Base-by-base conservation (phyloP, 2,113 vertebrate genomes). In the Danionella cerebrum region DNA sequence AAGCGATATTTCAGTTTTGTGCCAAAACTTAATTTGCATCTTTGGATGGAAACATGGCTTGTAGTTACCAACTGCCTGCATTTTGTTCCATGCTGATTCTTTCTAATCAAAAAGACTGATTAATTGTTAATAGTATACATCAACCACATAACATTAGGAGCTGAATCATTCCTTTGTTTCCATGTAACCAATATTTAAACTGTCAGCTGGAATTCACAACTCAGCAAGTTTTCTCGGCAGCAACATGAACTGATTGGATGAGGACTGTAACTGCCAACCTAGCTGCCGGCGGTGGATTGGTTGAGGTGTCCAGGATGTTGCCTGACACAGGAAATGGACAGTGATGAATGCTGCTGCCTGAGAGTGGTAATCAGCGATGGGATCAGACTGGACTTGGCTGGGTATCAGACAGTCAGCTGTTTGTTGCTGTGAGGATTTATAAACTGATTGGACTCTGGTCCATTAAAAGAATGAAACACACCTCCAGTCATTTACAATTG, bases 101-200 rank as follows among this genome's bases (percentile, higher is more conserved):
- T n/a, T n/a, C n/a, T n/a, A n/a, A n/a, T n/a, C n/a, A n/a, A n/a
- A n/a, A n/a, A n/a, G n/a, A n/a, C n/a, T n/a, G n/a, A n/a, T n/a
- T n/a, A n/a, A n/a, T n/a, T n/a, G n/a, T n/a, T n/a, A n/a, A n/a
- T n/a, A n/a, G n/a, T n/a, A n/a, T n/a, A n/a, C n/a, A n/a, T n/a
- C n/a, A 33, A 33, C 9, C 29, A 6, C 5, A 33, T 33, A 19
- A 54, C 12, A 31, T 65, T 72, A 72, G 59, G 1, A 72, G 74
- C 74, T 72, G 74, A 76, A 72, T 73, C 66, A 76, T 41, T 65
- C 60, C 27, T 16, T 50, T 29, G 58, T 39, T 31, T 16, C 25
- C 31, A 36, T 9, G 24, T 45, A 13, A 66, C 48, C 54, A 39
- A 59, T 31, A 58, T 25, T 5, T 47, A 1, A 36, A 45, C 14